Base-by-base conservation (phyloP, 2,797 vertebrate genomes). In the Hippopotamyrus pictus region DNA sequence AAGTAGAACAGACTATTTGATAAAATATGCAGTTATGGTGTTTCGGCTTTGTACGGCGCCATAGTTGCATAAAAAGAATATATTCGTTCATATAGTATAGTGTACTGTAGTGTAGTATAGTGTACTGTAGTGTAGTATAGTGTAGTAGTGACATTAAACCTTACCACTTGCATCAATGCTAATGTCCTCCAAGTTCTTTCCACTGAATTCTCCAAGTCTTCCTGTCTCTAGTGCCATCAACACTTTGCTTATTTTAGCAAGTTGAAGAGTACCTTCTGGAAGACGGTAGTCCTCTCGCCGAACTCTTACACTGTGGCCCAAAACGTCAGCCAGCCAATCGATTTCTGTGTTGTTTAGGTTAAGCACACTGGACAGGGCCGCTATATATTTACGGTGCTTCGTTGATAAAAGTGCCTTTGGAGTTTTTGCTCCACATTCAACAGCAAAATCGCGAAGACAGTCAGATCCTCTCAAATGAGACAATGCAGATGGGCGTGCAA, bases 141-240 rank as follows among this genome's bases (percentile, higher is more conserved):
- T 22, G 19, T 29, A 69, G 62, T 37, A 37, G 11, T 17, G 65
- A 73, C 29, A 73, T 73, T 73, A 54, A 57, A 51, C 85, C 51
- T 86, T 44, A 33, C 50, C 50, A 54, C 25, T 37, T 51, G 33
- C 46, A 33, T 46, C 83, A 86, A 88, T 88, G 62, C 25, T 50
- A 90, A 86, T 53, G 25, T 87, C 85, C 29, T 89, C 48, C 8
- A 90, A 59, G 33, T 76, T 83, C 65, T 89, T 91, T 53, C 90
- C 87, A 79, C 48, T 65, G 69, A 89, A 83, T 65, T 89, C 65
- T 37, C 44, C 41, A 11, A 89, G 29, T 73, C 79, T 90, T 90
- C 73, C 88, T 62, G 62, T 90, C 85, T 90, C 89, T 76, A 91
- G 25, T 46, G 90, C 90, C 37, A 89, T 87, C 17, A 89, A 79